Evolutionary conservation across 2,888 invertebrate species (phyloP), one percentile per base, ranked within the genome.

Genomic region (Archips crataeganus): DNA sequence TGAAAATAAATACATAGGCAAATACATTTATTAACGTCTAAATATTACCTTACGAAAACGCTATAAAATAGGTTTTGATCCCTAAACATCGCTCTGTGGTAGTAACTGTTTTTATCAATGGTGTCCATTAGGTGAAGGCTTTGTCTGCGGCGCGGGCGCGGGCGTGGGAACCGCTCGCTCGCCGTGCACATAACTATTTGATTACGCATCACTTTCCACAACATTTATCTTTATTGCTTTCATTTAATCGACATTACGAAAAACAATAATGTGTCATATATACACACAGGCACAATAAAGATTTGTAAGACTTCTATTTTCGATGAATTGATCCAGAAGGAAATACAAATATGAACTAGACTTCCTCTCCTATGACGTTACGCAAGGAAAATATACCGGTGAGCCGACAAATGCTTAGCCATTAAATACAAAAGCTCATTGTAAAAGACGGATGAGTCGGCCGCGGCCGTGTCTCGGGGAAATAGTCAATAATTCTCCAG

Each of bases 21-120:
- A 11, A 3, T 10, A 11, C 3, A 45, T 3, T 8, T 45, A 45
- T 45, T 10, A 11, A 3, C 10, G 2, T 11, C 45, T 45, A 45
- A 45, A 45, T 11, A 11, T 45, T 45, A 11, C 45, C 45, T 45
- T 11, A 45, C 45, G 23, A 54, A 54, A 54, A 23, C 23, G 15
- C 54, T 54, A 54, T 54, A 73, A 79, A 82, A 83, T 85, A 80
- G 82, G 84, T 87, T 86, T 87, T 86, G 84, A 86, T 86, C 85
- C 82, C 82, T 73, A 70, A 66, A 70, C 54, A 54, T 70, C 49
- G 15, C 45, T 60, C 34, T 9, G 51, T 54, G 84, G 89, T 87
- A 88, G 88, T 87, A 88, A 88, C 85, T 84, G 85, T 89, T 87
- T 87, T 87, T 89, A 87, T 87, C 87, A 76, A 78, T 77, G 79